phyloP scores from a whole-genome alignment of 2,113 vertebrate species.

The Pterocles burchelli region DNA sequence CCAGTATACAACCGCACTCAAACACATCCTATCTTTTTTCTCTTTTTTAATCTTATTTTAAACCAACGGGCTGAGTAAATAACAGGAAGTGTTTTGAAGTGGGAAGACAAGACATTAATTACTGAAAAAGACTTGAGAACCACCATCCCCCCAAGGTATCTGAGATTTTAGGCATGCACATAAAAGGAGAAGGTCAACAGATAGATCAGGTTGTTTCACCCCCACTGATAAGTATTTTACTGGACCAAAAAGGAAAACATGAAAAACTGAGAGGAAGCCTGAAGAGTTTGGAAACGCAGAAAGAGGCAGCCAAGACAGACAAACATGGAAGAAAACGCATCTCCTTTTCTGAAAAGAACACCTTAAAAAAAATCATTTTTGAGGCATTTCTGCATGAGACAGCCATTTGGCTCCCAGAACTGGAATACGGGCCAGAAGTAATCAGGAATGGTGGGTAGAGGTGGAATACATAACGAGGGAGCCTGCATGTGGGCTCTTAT shows the following conservation, averaged over 20 bases:
- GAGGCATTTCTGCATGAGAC: conserved; percentile 33
- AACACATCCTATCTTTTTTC: not conserved
- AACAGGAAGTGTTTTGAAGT: not conserved
- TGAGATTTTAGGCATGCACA: not conserved
- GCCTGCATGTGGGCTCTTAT: conserved; percentile 49
- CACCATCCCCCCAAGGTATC: not conserved
- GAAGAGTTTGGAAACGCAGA: not conserved
- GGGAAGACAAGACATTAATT: not conserved
- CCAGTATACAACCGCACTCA: rapidly evolving
- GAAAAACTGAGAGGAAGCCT: not conserved
- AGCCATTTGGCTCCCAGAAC: conserved; percentile 33
- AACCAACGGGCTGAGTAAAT: not conserved
- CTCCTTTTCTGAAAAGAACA: not conserved
- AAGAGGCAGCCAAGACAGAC: conserved; percentile 7
- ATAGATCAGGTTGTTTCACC: not conserved
- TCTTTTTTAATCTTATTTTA: not conserved
- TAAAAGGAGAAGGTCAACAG: not conserved
- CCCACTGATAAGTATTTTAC: not conserved
- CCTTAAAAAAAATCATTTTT: not conserved
- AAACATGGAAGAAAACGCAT: conserved; percentile 6
- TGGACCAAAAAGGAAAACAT: not conserved
- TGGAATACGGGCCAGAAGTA: conserved; percentile 39
- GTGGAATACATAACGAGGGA: conserved; percentile 32
- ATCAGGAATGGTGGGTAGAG: conserved; percentile 36
- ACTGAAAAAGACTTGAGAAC: not conserved